Evolutionary conservation across 2,113 vertebrate genomes (phyloP), one percentile per base, ranked within the genome.

Genomic region (Triplophysa rosa): DNA sequence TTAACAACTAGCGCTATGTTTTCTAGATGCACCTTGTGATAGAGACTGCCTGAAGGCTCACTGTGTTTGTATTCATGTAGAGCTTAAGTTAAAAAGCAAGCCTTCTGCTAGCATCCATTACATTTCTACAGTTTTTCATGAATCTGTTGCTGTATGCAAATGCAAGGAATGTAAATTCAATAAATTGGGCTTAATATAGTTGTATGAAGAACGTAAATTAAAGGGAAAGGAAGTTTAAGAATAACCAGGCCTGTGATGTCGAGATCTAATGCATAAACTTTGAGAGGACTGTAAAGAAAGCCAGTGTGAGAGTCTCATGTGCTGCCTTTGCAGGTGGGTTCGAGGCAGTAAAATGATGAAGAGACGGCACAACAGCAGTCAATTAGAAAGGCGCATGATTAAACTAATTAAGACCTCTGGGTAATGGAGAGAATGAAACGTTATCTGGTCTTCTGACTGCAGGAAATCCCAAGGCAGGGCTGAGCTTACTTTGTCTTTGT

Each of bases 391-490:
- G 86, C 86, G 88, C 87, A 85, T 91, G 89, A 92, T 93, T 91
- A 86, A 91, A 90, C 90, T 93, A 92, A 93, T 93, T 90, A 93
- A 92, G 90, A 92, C 89, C 91, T 92, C 82, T 88, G 89, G 91
- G 92, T 91, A 92, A 90, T 87, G 82, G 73, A 84, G 85, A 84
- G 88, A 87, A 88, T 76, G 87, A 91, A 92, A 88, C 78, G 80
- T 47, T 79, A 87, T 84, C 86, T 47, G 54, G 85, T 85, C 72
- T 74, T 86, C 88, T 80, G 79, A 74, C 83, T 78, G 78, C 71
- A 82, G 80, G 82, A 89, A 91, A 81, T 90, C 91, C 90, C 90
- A 83, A 77, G 70, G 84, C 83, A 86, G 84, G 81, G 62, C 70
- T 87, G 80, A 65, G 14, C 59, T 65, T 33, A 21, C 37, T 62